Conservation (phyloP, 2,797 vertebrate genomes). For the Sphenopsis melanotis region DNA sequence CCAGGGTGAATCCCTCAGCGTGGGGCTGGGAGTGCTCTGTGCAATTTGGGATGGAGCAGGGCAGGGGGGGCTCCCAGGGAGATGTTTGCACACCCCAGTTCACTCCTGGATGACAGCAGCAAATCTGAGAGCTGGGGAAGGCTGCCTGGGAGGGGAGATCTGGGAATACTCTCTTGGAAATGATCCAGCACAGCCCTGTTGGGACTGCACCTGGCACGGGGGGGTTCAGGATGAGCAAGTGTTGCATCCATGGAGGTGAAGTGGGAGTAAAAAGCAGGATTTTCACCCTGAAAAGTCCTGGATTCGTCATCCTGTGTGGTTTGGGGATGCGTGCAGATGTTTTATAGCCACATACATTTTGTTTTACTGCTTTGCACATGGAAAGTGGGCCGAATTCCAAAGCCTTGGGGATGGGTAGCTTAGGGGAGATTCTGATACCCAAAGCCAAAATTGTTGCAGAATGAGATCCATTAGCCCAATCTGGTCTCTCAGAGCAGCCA, state of each 20-base stretch:
- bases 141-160: not conserved
- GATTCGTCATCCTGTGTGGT: accelerated
- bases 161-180: not conserved
- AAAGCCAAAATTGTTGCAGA: not conserved
- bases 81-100: not conserved
- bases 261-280: not conserved
- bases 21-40: not conserved
- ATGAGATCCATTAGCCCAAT: not conserved
- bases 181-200: accelerated
- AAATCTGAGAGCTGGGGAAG: not conserved
- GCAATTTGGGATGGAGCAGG: not conserved
- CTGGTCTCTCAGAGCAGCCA: not conserved
- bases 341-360: not conserved
- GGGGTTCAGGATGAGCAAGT: not conserved
- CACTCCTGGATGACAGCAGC: conserved; percentile 9
- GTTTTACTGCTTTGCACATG: not conserved
- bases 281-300: not conserved
- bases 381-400: not conserved
- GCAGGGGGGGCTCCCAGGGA: not conserved
- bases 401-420: not conserved
- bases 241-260: not conserved
- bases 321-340: not conserved
- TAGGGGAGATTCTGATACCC: not conserved
- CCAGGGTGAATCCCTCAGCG: not conserved
- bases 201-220: accelerated